A percentile compares a stretch with the other conserved stretches of the same genome.
phyloP scores from a whole-genome alignment of 2,888 invertebrate genomes.

The Gisinianus flammeolus region DNA sequence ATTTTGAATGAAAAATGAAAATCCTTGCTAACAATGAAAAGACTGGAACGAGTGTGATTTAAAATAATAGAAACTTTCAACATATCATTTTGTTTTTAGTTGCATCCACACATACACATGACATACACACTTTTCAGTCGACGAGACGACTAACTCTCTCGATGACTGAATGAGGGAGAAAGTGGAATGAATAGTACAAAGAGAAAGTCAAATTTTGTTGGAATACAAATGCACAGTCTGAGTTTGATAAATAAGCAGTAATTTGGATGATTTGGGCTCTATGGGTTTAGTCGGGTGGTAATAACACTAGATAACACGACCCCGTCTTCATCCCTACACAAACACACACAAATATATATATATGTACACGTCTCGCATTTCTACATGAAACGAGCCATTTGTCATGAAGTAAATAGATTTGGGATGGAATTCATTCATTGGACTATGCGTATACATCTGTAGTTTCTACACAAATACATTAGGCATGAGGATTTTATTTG shows the following conservation, averaged over 20 bases:
- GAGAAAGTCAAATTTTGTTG: not conserved
- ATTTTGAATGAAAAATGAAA: not conserved
- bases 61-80: not conserved
- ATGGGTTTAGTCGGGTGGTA: not conserved
- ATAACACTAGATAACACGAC: not conserved
- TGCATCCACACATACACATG: not conserved
- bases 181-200: not conserved
- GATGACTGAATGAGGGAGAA: not conserved
- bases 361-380: too few species aligned
- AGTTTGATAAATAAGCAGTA: conserved; percentile 3
- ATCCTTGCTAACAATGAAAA: not conserved
- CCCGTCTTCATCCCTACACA: not conserved
- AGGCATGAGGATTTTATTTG: too few species aligned
- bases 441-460: too few species aligned
- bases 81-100: not conserved
- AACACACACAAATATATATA: too few species aligned
- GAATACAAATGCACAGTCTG: not conserved
- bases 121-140: not conserved
- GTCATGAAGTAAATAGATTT: conserved; percentile 5
- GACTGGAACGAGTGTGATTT: not conserved
- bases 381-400: too few species aligned
- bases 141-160: not conserved
- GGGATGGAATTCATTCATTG: too few species aligned
- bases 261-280: conserved; percentile 3
- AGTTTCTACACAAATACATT: too few species aligned